These are phyloP conservation scores for Drosophila paramelanica DNA, from an alignment of 2,888 invertebrate genomes.

Conservation along the genomic window DNA sequence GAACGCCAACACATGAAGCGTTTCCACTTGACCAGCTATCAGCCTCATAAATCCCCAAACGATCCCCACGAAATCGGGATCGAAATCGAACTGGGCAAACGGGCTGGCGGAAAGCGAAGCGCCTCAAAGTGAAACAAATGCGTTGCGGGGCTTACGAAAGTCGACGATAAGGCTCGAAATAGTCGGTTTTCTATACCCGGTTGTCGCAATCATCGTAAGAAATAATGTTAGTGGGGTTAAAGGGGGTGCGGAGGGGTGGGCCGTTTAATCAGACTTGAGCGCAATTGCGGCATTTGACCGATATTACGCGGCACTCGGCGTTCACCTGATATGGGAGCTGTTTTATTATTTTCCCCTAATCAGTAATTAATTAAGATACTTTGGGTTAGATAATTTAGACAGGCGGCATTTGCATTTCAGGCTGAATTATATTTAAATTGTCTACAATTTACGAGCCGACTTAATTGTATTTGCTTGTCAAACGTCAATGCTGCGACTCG, in stretches of 20 bases:
- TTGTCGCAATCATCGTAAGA: conserved; percentile 18
- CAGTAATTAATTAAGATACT: conserved; percentile 79
- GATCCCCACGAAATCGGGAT: conserved; percentile 59
- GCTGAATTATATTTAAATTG: conserved; percentile 52
- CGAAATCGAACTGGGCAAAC: conserved; percentile 51
- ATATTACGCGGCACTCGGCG: conserved; percentile 59
- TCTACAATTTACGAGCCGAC: conserved; percentile 67
- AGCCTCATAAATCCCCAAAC: conserved; percentile 73
- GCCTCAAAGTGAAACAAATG: conserved; percentile 66
- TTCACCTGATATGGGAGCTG: conserved; percentile 51
- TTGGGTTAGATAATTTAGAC: conserved; percentile 68
- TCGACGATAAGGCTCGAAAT: conserved; percentile 59
- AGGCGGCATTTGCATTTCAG: conserved; percentile 43
- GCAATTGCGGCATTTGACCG: conserved; percentile 77
- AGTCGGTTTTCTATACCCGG: conserved; percentile 13
- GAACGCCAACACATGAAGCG: conserved; percentile 6
- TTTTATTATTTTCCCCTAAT: conserved; percentile 52
- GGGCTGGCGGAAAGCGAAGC: conserved; percentile 5
- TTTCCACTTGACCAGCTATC: conserved; percentile 76
- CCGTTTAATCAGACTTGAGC: conserved; percentile 70
- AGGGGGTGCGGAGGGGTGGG: not conserved
- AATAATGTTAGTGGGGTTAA: conserved; percentile 1
- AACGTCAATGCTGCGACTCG: conserved; percentile 53
- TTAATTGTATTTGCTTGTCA: conserved; percentile 78
- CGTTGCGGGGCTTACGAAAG: conserved; percentile 55